Conservation (phyloP, 2,113 vertebrate genomes). For the Chiloscyllium plagiosum region DNA sequence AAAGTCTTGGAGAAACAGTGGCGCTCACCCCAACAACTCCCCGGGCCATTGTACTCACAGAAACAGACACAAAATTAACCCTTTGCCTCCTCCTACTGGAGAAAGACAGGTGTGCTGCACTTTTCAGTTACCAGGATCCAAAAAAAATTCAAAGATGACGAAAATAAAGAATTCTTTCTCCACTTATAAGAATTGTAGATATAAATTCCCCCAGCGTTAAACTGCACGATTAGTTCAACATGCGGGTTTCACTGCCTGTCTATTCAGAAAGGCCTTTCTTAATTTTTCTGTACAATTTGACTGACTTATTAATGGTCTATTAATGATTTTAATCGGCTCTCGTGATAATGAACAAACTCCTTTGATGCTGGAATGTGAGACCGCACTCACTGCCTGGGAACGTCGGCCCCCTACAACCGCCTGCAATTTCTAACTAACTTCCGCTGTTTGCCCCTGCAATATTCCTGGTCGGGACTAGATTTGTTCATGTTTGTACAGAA, state of each 20-base stretch:
- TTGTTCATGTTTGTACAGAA: neutral
- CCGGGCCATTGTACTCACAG: neutral
- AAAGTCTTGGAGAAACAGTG: neutral
- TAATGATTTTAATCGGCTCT: neutral
- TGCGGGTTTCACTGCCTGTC: neutral
- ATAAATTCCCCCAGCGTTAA: neutral
- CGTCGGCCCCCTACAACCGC: neutral
- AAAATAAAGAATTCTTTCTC: neutral
- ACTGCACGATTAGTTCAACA: neutral
- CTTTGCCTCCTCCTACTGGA: constrained; percentile 29
- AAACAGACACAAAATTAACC: neutral
- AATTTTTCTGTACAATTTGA: neutral
- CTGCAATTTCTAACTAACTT: neutral
- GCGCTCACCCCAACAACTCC: neutral
- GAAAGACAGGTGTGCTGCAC: neutral
- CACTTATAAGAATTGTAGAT: neutral
- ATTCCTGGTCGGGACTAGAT: neutral
- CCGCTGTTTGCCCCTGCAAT: neutral
- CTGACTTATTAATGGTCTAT: neutral
- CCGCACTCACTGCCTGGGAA: neutral
- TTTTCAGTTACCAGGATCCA: neutral
- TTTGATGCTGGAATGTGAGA: neutral
- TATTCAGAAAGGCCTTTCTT: neutral
- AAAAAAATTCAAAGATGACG: neutral
- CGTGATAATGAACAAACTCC: neutral